A percentile compares a stretch with the other conserved stretches of the same genome.
Conservation (phyloP, 2,113 vertebrate species). For the Seriola dumerili region DNA sequence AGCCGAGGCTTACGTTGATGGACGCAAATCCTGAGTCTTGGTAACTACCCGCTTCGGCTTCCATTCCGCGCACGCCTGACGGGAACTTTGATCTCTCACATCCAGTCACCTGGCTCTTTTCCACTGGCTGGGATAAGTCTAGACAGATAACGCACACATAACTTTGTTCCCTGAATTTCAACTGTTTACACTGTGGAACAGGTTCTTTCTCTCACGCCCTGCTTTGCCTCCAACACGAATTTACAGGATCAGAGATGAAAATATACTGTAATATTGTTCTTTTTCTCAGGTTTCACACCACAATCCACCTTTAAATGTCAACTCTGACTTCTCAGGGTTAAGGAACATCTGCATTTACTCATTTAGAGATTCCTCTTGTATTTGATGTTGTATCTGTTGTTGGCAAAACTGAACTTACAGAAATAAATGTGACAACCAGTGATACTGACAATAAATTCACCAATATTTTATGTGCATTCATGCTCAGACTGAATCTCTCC, state of each 20-base stretch:
- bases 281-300: not conserved
- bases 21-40: constrained; percentile 82
- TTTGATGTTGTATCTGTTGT: not conserved
- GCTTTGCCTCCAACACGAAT: constrained; percentile 20
- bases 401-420: not conserved
- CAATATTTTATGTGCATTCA: not conserved
- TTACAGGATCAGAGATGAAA: constrained; percentile 19
- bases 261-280: not conserved
- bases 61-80: constrained; percentile 51
- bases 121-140: constrained; percentile 62
- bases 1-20: constrained; percentile 76
- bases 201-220: constrained; percentile 22
- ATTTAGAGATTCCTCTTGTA: not conserved
- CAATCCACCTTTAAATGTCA: not conserved
- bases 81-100: constrained; percentile 78
- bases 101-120: constrained; percentile 64
- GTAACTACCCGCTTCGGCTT: constrained; percentile 72
- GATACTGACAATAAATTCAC: not conserved
- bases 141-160: constrained; percentile 60
- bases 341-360: not conserved
- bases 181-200: constrained; percentile 22
- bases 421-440: not conserved
- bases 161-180: constrained; percentile 58
- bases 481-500: not conserved
- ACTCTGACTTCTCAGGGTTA: not conserved